A percentile compares a stretch with the other conserved stretches of the same genome.
These are phyloP conservation scores for Neoarius graeffei DNA, from an alignment of 2,113 vertebrate genomes.

Conservation along the genomic window DNA sequence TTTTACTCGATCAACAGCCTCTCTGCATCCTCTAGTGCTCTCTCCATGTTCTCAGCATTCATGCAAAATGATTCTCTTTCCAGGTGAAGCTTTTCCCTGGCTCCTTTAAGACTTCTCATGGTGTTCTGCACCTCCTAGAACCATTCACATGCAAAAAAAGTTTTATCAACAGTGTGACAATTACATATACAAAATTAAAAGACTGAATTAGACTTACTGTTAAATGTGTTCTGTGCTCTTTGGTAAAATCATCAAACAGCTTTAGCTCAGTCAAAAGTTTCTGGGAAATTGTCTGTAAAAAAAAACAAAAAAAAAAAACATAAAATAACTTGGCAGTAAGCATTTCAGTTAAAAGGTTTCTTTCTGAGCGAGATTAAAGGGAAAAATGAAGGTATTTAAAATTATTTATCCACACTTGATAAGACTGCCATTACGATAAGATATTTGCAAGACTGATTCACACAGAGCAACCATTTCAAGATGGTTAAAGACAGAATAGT, in stretches of 20 bases:
- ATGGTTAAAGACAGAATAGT: background rate
- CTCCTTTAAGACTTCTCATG: conserved; percentile 59
- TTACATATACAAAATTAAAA: too few relatives aligned
- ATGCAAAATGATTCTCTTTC: conserved; percentile 65
- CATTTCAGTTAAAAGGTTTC: background rate
- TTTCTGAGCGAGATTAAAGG: background rate
- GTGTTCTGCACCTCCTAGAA: conserved; percentile 66
- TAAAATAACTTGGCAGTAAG: background rate
- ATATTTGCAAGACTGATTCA: background rate
- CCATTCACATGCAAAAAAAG: background rate
- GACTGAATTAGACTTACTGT: conserved; percentile 50
- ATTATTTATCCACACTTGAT: background rate
- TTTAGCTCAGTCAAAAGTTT: conserved; percentile 67
- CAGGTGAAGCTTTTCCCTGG: conserved; percentile 57
- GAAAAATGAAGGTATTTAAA: background rate
- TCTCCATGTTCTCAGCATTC: conserved; percentile 65
- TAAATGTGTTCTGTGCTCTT: conserved; percentile 60
- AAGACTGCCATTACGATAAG: background rate
- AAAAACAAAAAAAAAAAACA: background rate
- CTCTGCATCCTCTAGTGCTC: conserved; percentile 67
- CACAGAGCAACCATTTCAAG: background rate
- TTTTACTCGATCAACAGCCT: conserved; percentile 52
- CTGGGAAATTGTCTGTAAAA: conserved; percentile 62
- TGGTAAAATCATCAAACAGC: conserved; percentile 58
- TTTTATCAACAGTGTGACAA: too few relatives aligned